Evolutionary conservation across 2,113 vertebrate species (phyloP).

Genomic region (Hippolais icterina): DNA sequence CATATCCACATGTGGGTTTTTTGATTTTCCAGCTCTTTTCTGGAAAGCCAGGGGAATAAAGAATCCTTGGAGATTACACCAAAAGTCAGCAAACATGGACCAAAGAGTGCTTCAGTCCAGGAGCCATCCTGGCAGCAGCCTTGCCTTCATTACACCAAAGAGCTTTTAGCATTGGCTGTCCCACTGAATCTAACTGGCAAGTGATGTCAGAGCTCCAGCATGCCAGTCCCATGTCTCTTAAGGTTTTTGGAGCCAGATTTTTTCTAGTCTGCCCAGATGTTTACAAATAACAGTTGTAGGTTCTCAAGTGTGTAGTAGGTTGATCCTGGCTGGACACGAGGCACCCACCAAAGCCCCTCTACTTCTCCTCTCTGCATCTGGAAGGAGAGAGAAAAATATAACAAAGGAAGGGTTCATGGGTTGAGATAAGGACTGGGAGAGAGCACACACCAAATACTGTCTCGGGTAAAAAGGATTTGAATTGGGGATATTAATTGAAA

Average conservation of each 20-base stretch:
- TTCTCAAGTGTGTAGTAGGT: background rate
- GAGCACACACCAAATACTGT: background rate
- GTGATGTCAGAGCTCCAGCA: background rate
- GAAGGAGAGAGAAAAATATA: background rate
- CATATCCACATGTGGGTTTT: background rate
- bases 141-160: background rate
- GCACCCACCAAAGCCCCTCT: background rate
- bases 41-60: background rate
- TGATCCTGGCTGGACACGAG: background rate
- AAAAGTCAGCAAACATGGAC: background rate
- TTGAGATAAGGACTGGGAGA: background rate
- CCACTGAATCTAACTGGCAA: background rate
- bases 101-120: background rate
- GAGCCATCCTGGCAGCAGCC: background rate
- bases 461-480: fast-evolving
- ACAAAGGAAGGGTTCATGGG: background rate
- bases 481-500: background rate
- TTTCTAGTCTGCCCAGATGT: background rate
- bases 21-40: background rate
- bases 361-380: background rate
- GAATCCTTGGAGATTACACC: background rate
- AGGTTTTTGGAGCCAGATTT: background rate
- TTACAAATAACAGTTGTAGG: background rate
- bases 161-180: background rate
- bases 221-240: background rate